Base-by-base conservation (phyloP, 2,113 vertebrate species). In the Boleophthalmus pectinirostris region DNA sequence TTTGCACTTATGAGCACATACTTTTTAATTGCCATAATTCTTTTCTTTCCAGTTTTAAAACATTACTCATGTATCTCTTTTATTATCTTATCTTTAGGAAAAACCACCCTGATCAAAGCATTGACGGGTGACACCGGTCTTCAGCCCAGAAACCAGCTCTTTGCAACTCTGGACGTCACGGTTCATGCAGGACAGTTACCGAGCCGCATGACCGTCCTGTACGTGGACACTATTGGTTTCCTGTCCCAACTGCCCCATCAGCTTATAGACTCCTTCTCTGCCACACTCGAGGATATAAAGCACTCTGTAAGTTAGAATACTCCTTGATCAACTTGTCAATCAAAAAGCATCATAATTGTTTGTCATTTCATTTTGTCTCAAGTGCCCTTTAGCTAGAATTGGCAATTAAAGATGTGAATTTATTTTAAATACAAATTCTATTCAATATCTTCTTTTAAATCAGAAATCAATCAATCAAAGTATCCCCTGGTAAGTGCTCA, bases 141-240 rank as follows among this genome's bases (percentile, higher is more conserved):
- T 1, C 93, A 95, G 66, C 97, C 98, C 1, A 92, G 90, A 66
- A 92, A 99, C 83, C 95, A 94, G 83, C 94, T 97, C 2, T 99
- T 99, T 23, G 95, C 96, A 4, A 99, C 97, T 0, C 92, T 98
- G 72, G 96, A 99, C 33, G 93, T 99, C 63, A 97, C 96, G 0
- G 93, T 95, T 8, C 97, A 98, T 1, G 95, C 90, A 0, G 97
- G 96, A 18, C 83, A 66, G 53, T 88, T 99, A 80, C 97, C 96
- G 66, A 94, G 93, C 0, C 92, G 51, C 45, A 81, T 97, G 93
- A 71, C 92, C 0, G 92, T 97, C 43, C 91, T 99, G 65, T 99
- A 95, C 35, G 82, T 97, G 77, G 98, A 99, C 88, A 99, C 97
- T 61, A 95, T 99, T 56, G 97, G 98, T 33, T 99, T 99, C 91